These are phyloP conservation scores for Arenaria interpres DNA, from an alignment of 2,113 vertebrate species.

Conservation along the genomic window DNA sequence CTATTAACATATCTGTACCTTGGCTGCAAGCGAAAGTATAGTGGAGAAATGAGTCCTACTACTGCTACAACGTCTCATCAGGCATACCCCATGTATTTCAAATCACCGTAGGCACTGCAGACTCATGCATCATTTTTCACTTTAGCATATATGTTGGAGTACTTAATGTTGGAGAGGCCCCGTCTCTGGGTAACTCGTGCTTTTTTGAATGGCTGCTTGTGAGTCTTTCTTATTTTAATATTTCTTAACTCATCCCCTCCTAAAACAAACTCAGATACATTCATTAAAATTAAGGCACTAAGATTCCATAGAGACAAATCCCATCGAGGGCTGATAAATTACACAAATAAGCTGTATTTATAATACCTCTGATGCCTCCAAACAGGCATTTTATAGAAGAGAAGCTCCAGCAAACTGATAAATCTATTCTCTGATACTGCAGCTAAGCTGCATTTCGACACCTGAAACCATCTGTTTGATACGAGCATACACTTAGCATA, in stretches of 20 bases:
- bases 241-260: constrained; percentile 54
- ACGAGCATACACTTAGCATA: constrained; percentile 8
- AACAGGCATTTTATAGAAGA: constrained; percentile 52
- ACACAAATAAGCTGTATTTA: constrained; percentile 69
- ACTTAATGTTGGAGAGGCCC: neutral
- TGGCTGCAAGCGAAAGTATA: neutral
- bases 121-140: constrained; percentile 8
- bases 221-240: constrained; percentile 44
- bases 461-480: constrained; percentile 56
- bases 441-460: constrained; percentile 31
- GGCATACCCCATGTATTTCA: neutral
- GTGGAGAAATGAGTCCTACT: neutral
- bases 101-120: neutral
- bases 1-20: neutral
- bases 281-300: constrained; percentile 66
- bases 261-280: constrained; percentile 66
- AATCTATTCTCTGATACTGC: constrained; percentile 39
- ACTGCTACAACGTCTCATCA: neutral
- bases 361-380: constrained; percentile 52
- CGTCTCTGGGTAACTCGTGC: neutral
- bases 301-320: constrained; percentile 52
- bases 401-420: constrained; percentile 44
- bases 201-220: neutral
- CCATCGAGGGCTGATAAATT: constrained; percentile 48
- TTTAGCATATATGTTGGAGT: neutral